phyloP scores from a whole-genome alignment of 1,140 invertebrate species.

The Trypoxylus dichotomus region DNA sequence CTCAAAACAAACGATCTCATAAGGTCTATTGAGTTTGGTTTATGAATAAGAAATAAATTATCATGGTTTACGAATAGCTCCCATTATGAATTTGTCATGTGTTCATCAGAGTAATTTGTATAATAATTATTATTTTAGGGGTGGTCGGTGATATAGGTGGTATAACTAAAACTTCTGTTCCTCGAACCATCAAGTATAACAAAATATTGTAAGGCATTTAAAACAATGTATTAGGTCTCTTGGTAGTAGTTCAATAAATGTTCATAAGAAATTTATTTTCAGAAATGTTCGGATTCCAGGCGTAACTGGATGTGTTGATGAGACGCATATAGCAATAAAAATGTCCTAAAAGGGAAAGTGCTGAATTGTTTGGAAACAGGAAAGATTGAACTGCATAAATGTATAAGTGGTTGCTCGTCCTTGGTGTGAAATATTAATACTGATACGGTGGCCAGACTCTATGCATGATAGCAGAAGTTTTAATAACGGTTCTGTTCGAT shows the following conservation, averaged over 20 bases:
- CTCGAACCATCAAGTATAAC: slow-evolving; percentile 14
- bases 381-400: slow-evolving; percentile 27
- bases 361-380: slow-evolving; percentile 28
- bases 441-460: slow-evolving; percentile 28
- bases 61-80: no score
- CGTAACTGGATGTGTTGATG: slow-evolving; percentile 19
- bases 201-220: slow-evolving; percentile 9
- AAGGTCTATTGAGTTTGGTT: no score
- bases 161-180: no score
- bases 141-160: no score
- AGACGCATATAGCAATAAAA: slow-evolving; percentile 25
- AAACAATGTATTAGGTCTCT: slow-evolving; percentile 12
- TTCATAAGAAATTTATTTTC: background rate
- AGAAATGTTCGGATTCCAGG: slow-evolving; percentile 24
- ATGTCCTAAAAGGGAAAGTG: slow-evolving; percentile 3
- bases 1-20: no score
- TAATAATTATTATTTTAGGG: no score
- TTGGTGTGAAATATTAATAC: slow-evolving; percentile 10
- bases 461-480: slow-evolving; percentile 27
- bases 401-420: slow-evolving; percentile 22
- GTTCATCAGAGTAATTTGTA: no score
- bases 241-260: background rate
- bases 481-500: slow-evolving; percentile 4
- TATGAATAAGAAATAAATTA: no score
- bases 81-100: no score